Evolutionary conservation across 2,797 vertebrate genomes (phyloP), one percentile per base, ranked within the genome.

Genomic region (Xiphorhynchus erythropygius): DNA sequence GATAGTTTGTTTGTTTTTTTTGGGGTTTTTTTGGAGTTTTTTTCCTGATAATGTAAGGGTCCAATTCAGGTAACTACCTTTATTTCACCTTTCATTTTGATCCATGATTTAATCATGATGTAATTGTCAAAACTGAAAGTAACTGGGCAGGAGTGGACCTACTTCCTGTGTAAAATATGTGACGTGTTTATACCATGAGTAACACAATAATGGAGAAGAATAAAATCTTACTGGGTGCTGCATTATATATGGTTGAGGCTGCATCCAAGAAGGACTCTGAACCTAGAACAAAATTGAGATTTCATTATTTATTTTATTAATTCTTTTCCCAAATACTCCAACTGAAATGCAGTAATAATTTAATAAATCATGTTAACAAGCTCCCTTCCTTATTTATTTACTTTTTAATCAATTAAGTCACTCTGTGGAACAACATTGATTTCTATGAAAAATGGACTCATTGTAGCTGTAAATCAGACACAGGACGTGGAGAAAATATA

Each of bases 261-360:
- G 97, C 98, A 99, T 97, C 99, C 99, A 99, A 93, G 99, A 99
- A 74, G 99, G 98, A 97, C 99, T 99, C 98, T 99, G 99, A 97
- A 99, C 98, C 99, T 99, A 94, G 68, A 98, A 98, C 79, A 98
- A 96, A 80, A 97, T 69, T 81, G 52, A 28, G 10, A 68, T 59
- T 92, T 93, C 76, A 90, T 69, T 91, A 89, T 75, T 77, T 1
- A 4, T 33, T 87, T 87, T 73, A 85, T 22, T 35, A 6, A 65
- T 78, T 86, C 24, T 67, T 50, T 57, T 57, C 62, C 71, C 35
- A 21, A 77, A 56, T 60, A 74, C 3, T 77, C 27, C 60, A 75
- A 44, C 24, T 53, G 32, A 83, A 18, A 80, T 27, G 78, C 0
- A 79, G 17, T 33, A 85, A 41, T n/a, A 77, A 60, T n/a, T 60